A percentile compares a stretch with the other conserved stretches of the same genome.
Conservation (phyloP, 1,140 invertebrate genomes). For the Frieseomelitta varia region DNA sequence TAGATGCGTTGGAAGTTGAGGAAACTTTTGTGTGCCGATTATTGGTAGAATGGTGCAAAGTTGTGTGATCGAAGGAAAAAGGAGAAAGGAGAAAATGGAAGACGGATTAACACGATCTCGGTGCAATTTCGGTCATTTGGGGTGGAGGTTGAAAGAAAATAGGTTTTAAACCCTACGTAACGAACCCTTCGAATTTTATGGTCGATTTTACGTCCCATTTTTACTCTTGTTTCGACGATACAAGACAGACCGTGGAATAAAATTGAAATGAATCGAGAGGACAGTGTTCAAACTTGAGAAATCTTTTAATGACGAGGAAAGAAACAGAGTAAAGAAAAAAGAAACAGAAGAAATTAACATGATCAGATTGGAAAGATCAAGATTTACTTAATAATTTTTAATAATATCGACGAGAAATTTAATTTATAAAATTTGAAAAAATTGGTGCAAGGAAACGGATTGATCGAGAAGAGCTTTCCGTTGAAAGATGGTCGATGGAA, state of each 20-base stretch:
- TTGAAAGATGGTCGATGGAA: background rate
- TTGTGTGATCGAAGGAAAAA: background rate
- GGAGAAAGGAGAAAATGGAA: background rate
- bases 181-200: background rate
- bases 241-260: background rate
- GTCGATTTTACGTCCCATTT: background rate
- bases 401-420: background rate
- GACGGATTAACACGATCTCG: background rate
- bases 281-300: background rate
- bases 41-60: background rate
- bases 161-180: background rate
- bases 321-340: background rate
- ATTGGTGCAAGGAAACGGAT: background rate
- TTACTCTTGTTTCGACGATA: background rate
- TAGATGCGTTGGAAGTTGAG: too few relatives aligned
- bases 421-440: background rate
- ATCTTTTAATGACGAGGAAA: background rate
- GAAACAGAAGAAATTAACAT: too few relatives aligned
- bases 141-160: background rate
- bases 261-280: background rate
- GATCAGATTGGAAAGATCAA: background rate
- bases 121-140: background rate
- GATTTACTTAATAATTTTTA: background rate
- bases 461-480: background rate
- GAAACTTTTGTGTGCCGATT: too few relatives aligned